These are phyloP conservation scores for Dolichopus griseipennis DNA, from an alignment of 2,888 invertebrate genomes.

Conservation along the genomic window DNA sequence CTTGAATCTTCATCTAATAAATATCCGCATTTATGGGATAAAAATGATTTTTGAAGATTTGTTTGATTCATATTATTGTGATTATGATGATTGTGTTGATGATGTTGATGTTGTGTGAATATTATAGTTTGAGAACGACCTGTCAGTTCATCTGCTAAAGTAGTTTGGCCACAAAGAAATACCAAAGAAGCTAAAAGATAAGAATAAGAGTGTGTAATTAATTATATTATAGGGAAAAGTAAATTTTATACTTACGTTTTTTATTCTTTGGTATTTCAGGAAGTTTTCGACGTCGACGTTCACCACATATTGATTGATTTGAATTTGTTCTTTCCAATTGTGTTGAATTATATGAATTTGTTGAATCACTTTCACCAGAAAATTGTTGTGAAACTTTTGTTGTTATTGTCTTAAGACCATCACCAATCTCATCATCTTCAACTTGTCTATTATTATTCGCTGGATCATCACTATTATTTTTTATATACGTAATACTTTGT, in stretches of 20 bases:
- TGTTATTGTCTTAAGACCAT: slow-evolving; percentile 39
- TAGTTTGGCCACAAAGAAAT: slow-evolving; percentile 46
- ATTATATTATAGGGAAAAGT: too few species aligned
- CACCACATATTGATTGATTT: slow-evolving; percentile 31
- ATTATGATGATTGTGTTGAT: slow-evolving; percentile 9
- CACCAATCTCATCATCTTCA: slow-evolving; percentile 44
- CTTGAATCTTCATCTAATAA: slow-evolving; percentile 73
- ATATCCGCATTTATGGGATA: slow-evolving; percentile 66
- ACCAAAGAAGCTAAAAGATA: slow-evolving; percentile 53
- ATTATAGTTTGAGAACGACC: slow-evolving; percentile 40
- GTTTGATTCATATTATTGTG: slow-evolving; percentile 22
- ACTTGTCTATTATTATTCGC: slow-evolving; percentile 31
- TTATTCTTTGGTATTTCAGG: slow-evolving; percentile 86
- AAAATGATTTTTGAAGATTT: slow-evolving; percentile 48
- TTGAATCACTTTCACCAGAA: slow-evolving; percentile 41
- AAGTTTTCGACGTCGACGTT: slow-evolving; percentile 69
- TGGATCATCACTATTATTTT: slow-evolving; percentile 19
- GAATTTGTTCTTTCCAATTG: slow-evolving; percentile 23
- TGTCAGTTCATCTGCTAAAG: slow-evolving; percentile 43
- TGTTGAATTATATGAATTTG: slow-evolving; percentile 7
- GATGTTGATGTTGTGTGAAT: slow-evolving; percentile 11
- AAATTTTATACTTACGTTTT: slow-evolving; percentile 56
- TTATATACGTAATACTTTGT: slow-evolving; percentile 15
- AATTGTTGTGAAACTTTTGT: slow-evolving; percentile 36
- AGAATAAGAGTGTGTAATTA: background rate